Evolutionary conservation across 1,140 invertebrate species (phyloP).

Genomic region (Drosophila pseudoananassae): DNA sequence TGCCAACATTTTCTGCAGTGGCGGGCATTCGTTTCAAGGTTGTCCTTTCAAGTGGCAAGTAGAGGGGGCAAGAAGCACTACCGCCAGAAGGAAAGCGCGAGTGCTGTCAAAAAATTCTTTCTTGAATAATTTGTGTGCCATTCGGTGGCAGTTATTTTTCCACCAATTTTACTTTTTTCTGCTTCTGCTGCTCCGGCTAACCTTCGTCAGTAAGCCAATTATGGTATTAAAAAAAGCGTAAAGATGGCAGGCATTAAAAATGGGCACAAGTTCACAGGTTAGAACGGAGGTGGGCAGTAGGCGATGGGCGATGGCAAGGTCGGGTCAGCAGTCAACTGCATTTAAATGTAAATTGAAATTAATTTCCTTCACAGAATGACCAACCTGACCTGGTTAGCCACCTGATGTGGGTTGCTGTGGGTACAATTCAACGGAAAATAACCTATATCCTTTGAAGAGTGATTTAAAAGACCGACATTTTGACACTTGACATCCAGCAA

Average conservation of each 20-base stretch:
- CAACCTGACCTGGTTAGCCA: slow-evolving; percentile 40
- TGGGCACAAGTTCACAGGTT: slow-evolving; percentile 36
- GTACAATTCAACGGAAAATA: not conserved
- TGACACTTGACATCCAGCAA: slow-evolving; percentile 52
- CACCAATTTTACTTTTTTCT: slow-evolving; percentile 14
- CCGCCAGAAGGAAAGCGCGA: slow-evolving; percentile 42
- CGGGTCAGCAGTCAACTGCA: slow-evolving; percentile 70
- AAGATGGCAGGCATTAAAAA: slow-evolving; percentile 60
- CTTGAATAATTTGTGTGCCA: slow-evolving; percentile 75
- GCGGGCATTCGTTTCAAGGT: slow-evolving; percentile 66
- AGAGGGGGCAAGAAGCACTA: not conserved
- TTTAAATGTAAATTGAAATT: slow-evolving; percentile 82
- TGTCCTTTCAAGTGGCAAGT: slow-evolving; percentile 67
- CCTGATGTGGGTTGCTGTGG: slow-evolving; percentile 60
- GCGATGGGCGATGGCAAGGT: slow-evolving; percentile 49
- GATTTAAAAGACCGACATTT: slow-evolving; percentile 10
- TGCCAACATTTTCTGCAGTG: slow-evolving; percentile 59
- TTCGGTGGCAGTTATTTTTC: slow-evolving; percentile 34
- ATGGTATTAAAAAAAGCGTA: slow-evolving; percentile 73
- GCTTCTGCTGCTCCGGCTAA: slow-evolving; percentile 33
- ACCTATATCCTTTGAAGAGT: not conserved
- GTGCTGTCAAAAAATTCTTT: slow-evolving; percentile 72
- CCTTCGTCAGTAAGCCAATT: slow-evolving; percentile 80
- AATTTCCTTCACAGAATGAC: slow-evolving; percentile 67
- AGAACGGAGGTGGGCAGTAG: slow-evolving; percentile 4